A percentile compares a stretch with the other conserved stretches of the same genome.
Conservation (phyloP, 2,888 invertebrate species). For the Andricus curvator region DNA sequence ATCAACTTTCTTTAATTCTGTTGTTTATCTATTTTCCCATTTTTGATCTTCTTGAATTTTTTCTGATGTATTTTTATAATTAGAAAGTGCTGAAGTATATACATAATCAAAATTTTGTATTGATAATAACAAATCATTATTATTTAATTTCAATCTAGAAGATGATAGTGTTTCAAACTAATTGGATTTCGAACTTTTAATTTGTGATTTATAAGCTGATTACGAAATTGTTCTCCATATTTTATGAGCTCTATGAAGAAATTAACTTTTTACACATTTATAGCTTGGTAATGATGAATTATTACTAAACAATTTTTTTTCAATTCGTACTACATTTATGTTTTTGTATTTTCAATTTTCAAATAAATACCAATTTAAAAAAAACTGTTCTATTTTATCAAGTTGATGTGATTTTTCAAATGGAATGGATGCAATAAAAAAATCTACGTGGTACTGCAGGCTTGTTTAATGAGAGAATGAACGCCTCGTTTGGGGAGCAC, state of each 20-base stretch:
- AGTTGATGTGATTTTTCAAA: background rate
- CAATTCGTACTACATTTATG: background rate
- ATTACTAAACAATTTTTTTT: background rate
- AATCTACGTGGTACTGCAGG: background rate
- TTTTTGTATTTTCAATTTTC: background rate
- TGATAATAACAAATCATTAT: background rate
- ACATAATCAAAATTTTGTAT: background rate
- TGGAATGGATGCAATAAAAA: background rate
- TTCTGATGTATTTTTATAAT: too few species aligned
- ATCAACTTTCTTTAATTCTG: too few species aligned
- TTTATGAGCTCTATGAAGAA: background rate
- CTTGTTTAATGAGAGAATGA: constrained; percentile 6
- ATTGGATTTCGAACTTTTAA: background rate
- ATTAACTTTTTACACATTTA: background rate
- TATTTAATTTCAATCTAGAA: background rate
- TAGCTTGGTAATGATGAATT: background rate
- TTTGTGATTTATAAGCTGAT: background rate
- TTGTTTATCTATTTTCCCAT: too few species aligned
- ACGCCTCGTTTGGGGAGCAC: constrained; percentile 51
- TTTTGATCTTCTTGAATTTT: too few species aligned
- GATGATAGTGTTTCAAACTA: background rate
- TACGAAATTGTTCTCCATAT: background rate
- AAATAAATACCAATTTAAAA: background rate
- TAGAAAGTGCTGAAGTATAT: too few species aligned
- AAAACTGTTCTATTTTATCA: background rate